Conservation (phyloP, 1,140 invertebrate species). For the Anastatus disparis region DNA sequence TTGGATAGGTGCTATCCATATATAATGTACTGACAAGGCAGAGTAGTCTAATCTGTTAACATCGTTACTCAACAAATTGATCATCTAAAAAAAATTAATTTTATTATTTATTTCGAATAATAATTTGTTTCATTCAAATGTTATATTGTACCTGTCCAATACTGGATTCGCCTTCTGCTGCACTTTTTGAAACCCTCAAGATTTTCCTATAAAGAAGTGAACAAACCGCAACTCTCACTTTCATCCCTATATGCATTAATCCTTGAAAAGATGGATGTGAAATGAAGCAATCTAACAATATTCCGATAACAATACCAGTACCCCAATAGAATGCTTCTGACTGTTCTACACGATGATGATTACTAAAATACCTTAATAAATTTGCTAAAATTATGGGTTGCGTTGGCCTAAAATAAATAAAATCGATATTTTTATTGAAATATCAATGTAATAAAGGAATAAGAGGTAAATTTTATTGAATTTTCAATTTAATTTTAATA, state of each 20-base stretch:
- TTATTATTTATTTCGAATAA: background rate
- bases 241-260: slow-evolving; percentile 80
- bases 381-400: slow-evolving; percentile 78
- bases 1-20: slow-evolving; percentile 86
- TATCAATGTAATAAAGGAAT: no score
- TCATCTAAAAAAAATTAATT: slow-evolving; percentile 77
- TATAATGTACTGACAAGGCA: slow-evolving; percentile 77
- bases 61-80: slow-evolving; percentile 95
- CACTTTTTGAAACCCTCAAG: slow-evolving; percentile 47
- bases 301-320: slow-evolving; percentile 73
- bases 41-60: slow-evolving; percentile 78
- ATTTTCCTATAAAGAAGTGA: slow-evolving; percentile 86
- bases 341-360: slow-evolving; percentile 54
- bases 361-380: slow-evolving; percentile 75
- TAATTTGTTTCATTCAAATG: background rate
- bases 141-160: slow-evolving; percentile 45
- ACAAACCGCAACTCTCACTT: slow-evolving; percentile 80
- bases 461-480: no score
- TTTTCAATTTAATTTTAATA: no score
- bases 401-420: slow-evolving; percentile 73
- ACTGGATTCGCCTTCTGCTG: slow-evolving; percentile 54
- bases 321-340: slow-evolving; percentile 75
- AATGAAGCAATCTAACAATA: slow-evolving; percentile 75
- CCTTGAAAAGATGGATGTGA: slow-evolving; percentile 84
- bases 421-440: no score